Base-by-base conservation (phyloP, 2,888 invertebrate genomes). In the Anagyrus pseudococci region DNA sequence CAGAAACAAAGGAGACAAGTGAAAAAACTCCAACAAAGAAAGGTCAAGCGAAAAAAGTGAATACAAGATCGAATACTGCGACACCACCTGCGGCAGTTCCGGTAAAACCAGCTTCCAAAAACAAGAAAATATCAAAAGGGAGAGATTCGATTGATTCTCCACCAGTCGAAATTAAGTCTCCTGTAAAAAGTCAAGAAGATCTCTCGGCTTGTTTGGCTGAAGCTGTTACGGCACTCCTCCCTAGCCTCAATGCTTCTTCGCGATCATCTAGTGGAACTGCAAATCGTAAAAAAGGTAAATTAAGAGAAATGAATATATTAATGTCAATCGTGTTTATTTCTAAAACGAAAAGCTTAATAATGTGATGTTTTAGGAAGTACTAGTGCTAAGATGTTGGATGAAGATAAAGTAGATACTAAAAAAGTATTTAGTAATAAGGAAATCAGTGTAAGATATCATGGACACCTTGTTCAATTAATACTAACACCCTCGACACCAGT, bases 401-500 rank as follows among this genome's bases (percentile, higher is more conserved):
- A 67, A 17, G 68, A 64, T 37, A 64, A 66, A 54, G 23, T 54
- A 62, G 64, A 66, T 19, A 48, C 43, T 23, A 67, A 61, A 67
- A 66, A 66, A 50, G 59, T 78, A 70, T 74, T 69, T 69, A 64
- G 73, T 63, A 82, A 82, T 72, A 82, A 83, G 67, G 86, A 87
- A 73, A 85, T 88, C 64, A 83, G 82, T 59, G 83, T 89, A 19
- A 83, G 85, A 67, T 85, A 84, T 64, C 83, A 85, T 67, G 83
- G 84, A 62, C 82, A 83, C 72, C 85, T 89, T 69, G 86, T 87
- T n/a, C 89, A 90, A 76, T 77, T 89, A 65, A 83, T 86, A 66
- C 79, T 89, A 48, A 84, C 84, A 33, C 84, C 86, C 25, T 83
- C 86, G 17, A 17, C 58, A 6, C 82, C 83, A 26, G 82, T 84